Conservation (phyloP, 2,888 invertebrate species). For the Pachydiplax longipennis region DNA sequence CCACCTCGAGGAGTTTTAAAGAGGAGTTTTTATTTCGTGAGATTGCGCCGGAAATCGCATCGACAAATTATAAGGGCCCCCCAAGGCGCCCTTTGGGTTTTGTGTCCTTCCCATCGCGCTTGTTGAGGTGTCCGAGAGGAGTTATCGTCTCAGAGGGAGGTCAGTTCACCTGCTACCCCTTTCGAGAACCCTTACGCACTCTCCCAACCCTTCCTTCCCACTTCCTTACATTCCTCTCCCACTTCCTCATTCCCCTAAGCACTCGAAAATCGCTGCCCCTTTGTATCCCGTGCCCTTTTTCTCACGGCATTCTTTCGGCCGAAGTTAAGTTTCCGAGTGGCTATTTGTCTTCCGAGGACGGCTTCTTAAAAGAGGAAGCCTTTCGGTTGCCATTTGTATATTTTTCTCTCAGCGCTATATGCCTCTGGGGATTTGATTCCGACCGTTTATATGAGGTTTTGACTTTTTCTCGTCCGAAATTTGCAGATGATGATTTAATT, state of each 20-base stretch:
- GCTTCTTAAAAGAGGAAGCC: no score
- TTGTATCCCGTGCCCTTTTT: not conserved
- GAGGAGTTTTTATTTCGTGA: not conserved
- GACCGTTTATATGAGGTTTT: no score
- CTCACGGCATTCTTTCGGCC: not conserved
- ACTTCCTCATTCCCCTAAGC: not conserved
- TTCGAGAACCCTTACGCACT: not conserved
- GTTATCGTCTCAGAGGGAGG: constrained; percentile 4
- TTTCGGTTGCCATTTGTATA: no score
- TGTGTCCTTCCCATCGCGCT: not conserved
- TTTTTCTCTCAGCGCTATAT: no score
- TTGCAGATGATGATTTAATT: no score
- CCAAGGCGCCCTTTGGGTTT: not conserved
- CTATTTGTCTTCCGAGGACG: no score
- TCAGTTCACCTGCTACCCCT: constrained; percentile 6
- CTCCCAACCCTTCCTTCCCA: not conserved
- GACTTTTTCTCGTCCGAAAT: no score
- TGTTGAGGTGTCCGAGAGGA: not conserved
- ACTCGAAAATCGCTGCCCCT: not conserved
- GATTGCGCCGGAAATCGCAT: not conserved
- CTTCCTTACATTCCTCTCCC: not conserved
- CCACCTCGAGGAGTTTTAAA: not conserved
- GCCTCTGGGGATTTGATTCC: no score
- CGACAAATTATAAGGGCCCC: constrained; percentile 30
- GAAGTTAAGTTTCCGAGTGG: not conserved